Percentiles rank a stretch among this genome's conserved stretches.
Conservation (phyloP, 2,113 vertebrate species). For the Tamias sibiricus region DNA sequence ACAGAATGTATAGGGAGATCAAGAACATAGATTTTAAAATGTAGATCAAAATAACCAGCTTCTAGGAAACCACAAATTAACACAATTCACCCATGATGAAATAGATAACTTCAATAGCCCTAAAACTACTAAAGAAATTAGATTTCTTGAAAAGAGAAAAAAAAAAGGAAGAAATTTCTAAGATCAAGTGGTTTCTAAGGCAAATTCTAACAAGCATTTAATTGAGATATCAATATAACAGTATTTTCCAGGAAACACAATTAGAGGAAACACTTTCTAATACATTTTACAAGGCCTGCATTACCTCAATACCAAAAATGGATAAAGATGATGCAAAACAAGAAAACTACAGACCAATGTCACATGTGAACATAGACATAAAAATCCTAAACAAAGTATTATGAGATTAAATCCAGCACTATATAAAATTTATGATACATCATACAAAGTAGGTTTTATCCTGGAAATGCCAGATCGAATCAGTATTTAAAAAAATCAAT, state of each 20-base stretch:
- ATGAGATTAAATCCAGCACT: background rate
- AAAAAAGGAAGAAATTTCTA: background rate
- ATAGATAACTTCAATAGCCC: background rate
- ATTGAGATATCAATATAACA: background rate
- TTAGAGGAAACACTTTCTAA: background rate
- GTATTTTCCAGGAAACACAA: background rate
- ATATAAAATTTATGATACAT: background rate
- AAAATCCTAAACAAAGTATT: background rate
- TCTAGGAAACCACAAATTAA: background rate
- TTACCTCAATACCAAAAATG: background rate
- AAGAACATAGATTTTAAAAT: background rate
- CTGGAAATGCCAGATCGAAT: background rate
- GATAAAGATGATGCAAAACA: background rate
- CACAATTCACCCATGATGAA: background rate
- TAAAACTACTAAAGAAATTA: background rate
- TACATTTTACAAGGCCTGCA: background rate
- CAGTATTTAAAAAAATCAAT: conserved; percentile 7
- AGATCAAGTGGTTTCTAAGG: background rate
- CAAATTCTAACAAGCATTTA: background rate
- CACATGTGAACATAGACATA: background rate
- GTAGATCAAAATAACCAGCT: background rate
- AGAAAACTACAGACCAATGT: background rate
- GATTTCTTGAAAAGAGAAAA: background rate
- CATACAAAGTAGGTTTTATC: background rate
- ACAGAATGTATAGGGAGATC: background rate